phyloP scores from a whole-genome alignment of 1,140 invertebrate genomes.

The Heliconius himera region DNA sequence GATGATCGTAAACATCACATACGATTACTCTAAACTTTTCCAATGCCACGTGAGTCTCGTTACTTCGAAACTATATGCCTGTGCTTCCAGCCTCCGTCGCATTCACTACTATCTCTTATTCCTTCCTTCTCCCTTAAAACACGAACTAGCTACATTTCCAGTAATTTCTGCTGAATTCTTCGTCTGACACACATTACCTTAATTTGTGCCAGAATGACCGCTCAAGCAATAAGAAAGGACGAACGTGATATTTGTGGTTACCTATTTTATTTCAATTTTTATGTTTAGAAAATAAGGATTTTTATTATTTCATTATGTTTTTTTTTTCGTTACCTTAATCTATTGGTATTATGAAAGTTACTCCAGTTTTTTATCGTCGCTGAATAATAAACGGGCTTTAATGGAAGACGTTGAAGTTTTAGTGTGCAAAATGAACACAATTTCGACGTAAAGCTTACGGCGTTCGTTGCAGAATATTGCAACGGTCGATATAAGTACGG shows the following conservation, averaged over 20 bases:
- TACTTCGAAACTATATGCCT: slow-evolving; percentile 45
- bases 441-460: slow-evolving; percentile 48
- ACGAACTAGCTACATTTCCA: slow-evolving; percentile 31
- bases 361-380: slow-evolving; percentile 4
- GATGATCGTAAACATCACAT: slow-evolving; percentile 62
- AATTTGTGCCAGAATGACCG: slow-evolving; percentile 56
- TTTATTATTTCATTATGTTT: background rate
- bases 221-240: slow-evolving; percentile 51
- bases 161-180: slow-evolving; percentile 55
- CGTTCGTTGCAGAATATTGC: slow-evolving; percentile 51
- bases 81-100: slow-evolving; percentile 29
- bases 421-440: slow-evolving; percentile 52
- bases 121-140: slow-evolving; percentile 15
- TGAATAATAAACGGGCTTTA: slow-evolving; percentile 34
- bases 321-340: slow-evolving; percentile 5
- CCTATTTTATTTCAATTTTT: background rate
- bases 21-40: slow-evolving; percentile 56
- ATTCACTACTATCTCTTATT: slow-evolving; percentile 24
- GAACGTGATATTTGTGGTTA: slow-evolving; percentile 38
- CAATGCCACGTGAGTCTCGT: slow-evolving; percentile 46
- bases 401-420: slow-evolving; percentile 42
- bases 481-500: slow-evolving; percentile 53
- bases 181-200: slow-evolving; percentile 55
- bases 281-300: background rate
- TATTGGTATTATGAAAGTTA: slow-evolving; percentile 21